Conservation (phyloP, 2,113 vertebrate species). For the Corydoras maculifer region DNA sequence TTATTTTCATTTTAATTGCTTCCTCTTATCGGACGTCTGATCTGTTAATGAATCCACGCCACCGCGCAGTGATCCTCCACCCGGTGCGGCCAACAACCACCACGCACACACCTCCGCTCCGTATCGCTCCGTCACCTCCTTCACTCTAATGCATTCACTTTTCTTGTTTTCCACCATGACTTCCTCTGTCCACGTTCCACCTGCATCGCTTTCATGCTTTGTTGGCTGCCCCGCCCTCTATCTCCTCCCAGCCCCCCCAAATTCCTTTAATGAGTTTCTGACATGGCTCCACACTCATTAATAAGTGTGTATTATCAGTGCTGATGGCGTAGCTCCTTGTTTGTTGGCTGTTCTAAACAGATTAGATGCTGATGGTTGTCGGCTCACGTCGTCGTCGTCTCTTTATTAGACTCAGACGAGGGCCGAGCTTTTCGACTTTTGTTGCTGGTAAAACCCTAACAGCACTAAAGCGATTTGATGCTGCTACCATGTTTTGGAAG, state of each 20-base stretch:
- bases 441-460: too few species aligned
- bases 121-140: slow-evolving; percentile 45
- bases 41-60: slow-evolving; percentile 57
- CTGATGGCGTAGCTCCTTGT: slow-evolving; percentile 67
- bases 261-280: slow-evolving; percentile 64
- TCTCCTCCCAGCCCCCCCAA: slow-evolving; percentile 20
- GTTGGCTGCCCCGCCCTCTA: not conserved
- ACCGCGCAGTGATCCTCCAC: slow-evolving; percentile 53
- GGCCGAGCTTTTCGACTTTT: not conserved
- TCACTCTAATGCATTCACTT: not conserved
- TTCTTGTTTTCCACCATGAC: not conserved
- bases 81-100: slow-evolving; percentile 7
- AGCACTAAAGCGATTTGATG: too few species aligned
- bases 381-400: slow-evolving; percentile 39
- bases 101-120: slow-evolving; percentile 28
- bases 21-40: slow-evolving; percentile 65
- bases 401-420: slow-evolving; percentile 14
- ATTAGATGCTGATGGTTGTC: slow-evolving; percentile 62
- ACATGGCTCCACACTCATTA: slow-evolving; percentile 62
- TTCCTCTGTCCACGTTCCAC: too few species aligned
- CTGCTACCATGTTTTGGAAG: not conserved
- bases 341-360: slow-evolving; percentile 70
- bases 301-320: slow-evolving; percentile 60
- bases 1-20: slow-evolving; percentile 78
- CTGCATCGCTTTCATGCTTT: not conserved